A percentile compares a stretch with the other conserved stretches of the same genome.
These are phyloP conservation scores for Hexactinellida sp. DNA, from an alignment of 37 sponge, comb jelly and placozoan species.

Conservation along the genomic window DNA sequence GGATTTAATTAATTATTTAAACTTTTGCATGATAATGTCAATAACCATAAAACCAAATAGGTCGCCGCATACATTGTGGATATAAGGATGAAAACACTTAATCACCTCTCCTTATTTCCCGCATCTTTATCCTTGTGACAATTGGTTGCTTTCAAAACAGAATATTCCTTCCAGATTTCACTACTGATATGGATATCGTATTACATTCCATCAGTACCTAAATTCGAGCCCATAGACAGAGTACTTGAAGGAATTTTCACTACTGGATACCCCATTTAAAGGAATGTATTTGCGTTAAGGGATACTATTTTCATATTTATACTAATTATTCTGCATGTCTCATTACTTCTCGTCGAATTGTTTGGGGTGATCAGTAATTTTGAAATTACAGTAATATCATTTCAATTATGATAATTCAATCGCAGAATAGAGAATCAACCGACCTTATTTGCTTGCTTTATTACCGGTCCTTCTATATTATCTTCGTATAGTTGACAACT, in stretches of 20 bases:
- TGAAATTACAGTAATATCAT: too few relatives aligned
- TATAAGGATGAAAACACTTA: neutral
- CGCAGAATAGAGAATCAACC: too few relatives aligned
- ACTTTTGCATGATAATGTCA: neutral
- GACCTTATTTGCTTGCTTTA: too few relatives aligned
- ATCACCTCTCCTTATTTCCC: neutral
- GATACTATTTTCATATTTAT: neutral
- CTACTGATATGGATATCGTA: too few relatives aligned
- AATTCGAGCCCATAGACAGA: neutral
- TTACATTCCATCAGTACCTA: too few relatives aligned
- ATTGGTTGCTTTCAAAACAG: neutral
- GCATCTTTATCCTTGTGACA: neutral
- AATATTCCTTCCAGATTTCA: too few relatives aligned
- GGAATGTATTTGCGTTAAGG: neutral
- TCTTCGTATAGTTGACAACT: too few relatives aligned
- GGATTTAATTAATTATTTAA: too few relatives aligned
- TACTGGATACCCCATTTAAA: neutral
- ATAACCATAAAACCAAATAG: neutral
- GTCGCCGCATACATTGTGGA: neutral
- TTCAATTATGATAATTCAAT: too few relatives aligned
- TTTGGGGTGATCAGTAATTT: neutral
- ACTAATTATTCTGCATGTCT: neutral
- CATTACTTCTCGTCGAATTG: neutral
- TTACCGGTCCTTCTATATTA: too few relatives aligned
- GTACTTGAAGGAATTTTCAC: neutral